Base-by-base conservation (phyloP, 2,888 invertebrate genomes). In the Epiblema foenella region DNA sequence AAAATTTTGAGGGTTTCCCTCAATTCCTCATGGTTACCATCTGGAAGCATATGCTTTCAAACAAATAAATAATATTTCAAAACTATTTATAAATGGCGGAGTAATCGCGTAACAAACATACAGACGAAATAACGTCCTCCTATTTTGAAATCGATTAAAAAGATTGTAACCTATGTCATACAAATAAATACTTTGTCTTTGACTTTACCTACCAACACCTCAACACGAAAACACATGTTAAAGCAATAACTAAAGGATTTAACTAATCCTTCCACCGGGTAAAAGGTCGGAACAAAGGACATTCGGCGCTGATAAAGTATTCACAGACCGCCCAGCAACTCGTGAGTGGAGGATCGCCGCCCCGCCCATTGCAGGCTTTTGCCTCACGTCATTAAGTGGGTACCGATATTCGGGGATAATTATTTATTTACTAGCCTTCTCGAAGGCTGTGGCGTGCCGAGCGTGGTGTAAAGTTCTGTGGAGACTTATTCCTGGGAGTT, bases 301-400 rank as follows among this genome's bases (percentile, higher is more conserved):
- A 60, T 57, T 52, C 64, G 33, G 68, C 58, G 18, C 77, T 89
- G 77, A 89, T 91, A 84, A 89, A 90, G 84, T 90, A 91, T 91
- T 84, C 90, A 89, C 86, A 86, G 84, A 80, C 82, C 89, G 89
- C 89, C 91, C 84, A 83, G 83, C 83, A 86, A 87, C 84, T 86
- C 73, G 69, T 79, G 82, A 89, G 83, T 89, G 89, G 89, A 86
- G 89, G 87, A 88, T 87, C 77, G 78, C 72, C 81, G 80, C 77
- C 75, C 78, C 78, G 88, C 89, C 89, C 89, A 87, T 85, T 85
- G 75, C 85, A 85, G 86, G 84, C 88, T 88, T 89, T 56, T 5
- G 33, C 33, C 33, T 33, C 33, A 33, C 20, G 51, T 42, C 39
- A 60, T 18, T 20, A 42, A 49, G 46, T 46, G 12, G 46, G 46